These are phyloP conservation scores for Gandaritis pyraliata DNA, from an alignment of 2,888 invertebrate genomes.

Conservation along the genomic window DNA sequence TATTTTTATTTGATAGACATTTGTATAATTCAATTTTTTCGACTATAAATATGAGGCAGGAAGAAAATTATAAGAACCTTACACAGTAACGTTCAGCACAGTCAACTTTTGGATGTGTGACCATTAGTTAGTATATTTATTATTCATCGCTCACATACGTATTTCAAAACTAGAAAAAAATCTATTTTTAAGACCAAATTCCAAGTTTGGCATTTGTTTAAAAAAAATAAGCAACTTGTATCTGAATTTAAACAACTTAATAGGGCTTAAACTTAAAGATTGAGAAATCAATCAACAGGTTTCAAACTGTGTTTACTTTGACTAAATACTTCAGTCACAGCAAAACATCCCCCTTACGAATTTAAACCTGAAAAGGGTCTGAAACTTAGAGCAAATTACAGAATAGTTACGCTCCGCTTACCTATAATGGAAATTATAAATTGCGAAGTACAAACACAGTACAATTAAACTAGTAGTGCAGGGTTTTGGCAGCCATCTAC, in stretches of 20 bases:
- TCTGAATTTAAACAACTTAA: not conserved
- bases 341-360: slow-evolving; percentile 29
- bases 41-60: not conserved
- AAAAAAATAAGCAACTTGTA: too few species aligned
- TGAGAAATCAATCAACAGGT: slow-evolving; percentile 6
- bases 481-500: too few species aligned
- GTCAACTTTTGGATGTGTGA: not conserved
- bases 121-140: too few species aligned
- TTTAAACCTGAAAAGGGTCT: slow-evolving; percentile 41
- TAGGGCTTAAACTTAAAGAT: not conserved
- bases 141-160: too few species aligned
- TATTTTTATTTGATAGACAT: not conserved
- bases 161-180: too few species aligned
- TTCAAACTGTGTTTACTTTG: not conserved
- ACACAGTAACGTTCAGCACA: too few species aligned
- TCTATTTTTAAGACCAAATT: too few species aligned
- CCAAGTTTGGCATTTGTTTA: too few species aligned
- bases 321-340: slow-evolving; percentile 10
- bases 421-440: slow-evolving; percentile 45
- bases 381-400: slow-evolving; percentile 42
- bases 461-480: slow-evolving; percentile 8
- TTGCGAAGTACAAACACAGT: slow-evolving; percentile 33
- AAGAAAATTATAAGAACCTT: not conserved
- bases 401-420: slow-evolving; percentile 42
- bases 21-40: not conserved